These are phyloP conservation scores for Romanogobio albipinnatus DNA, from an alignment of 2,113 vertebrate species.

Conservation along the genomic window DNA sequence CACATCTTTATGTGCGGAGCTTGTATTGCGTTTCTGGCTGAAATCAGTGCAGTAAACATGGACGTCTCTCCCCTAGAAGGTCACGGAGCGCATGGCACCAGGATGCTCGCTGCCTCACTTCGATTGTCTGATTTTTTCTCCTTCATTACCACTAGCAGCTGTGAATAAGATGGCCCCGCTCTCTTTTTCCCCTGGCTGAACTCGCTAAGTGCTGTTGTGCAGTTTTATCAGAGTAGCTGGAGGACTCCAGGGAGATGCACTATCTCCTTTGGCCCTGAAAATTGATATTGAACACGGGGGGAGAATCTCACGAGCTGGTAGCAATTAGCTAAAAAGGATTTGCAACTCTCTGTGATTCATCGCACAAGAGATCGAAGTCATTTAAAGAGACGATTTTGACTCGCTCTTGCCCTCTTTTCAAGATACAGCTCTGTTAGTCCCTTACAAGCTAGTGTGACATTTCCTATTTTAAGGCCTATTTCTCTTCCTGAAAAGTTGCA, in stretches of 20 bases:
- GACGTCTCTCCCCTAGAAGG: slow-evolving; percentile 68
- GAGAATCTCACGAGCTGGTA: slow-evolving; percentile 92
- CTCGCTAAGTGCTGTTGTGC: slow-evolving; percentile 91
- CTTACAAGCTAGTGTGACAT: slow-evolving; percentile 81
- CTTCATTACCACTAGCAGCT: slow-evolving; percentile 82
- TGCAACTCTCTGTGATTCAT: slow-evolving; percentile 91
- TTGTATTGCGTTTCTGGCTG: background rate
- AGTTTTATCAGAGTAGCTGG: slow-evolving; percentile 85
- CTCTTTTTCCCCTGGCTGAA: slow-evolving; percentile 71
- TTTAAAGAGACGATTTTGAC: slow-evolving; percentile 80
- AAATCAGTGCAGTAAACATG: background rate
- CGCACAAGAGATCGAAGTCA: slow-evolving; percentile 91
- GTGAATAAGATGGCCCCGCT: slow-evolving; percentile 81
- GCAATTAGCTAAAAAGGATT: slow-evolving; percentile 99
- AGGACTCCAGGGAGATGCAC: slow-evolving; percentile 85
- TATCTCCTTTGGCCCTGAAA: slow-evolving; percentile 92
- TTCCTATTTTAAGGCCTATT: slow-evolving; percentile 80
- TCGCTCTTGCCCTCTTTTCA: slow-evolving; percentile 41
- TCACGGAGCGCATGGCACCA: slow-evolving; percentile 73
- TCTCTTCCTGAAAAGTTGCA: slow-evolving; percentile 73
- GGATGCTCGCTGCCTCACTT: slow-evolving; percentile 71
- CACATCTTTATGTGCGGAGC: background rate
- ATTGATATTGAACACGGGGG: slow-evolving; percentile 98
- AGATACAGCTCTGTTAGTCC: slow-evolving; percentile 60
- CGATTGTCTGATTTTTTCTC: slow-evolving; percentile 79